Conservation (phyloP, 2,797 vertebrate species). For the Myotis findleyi region DNA sequence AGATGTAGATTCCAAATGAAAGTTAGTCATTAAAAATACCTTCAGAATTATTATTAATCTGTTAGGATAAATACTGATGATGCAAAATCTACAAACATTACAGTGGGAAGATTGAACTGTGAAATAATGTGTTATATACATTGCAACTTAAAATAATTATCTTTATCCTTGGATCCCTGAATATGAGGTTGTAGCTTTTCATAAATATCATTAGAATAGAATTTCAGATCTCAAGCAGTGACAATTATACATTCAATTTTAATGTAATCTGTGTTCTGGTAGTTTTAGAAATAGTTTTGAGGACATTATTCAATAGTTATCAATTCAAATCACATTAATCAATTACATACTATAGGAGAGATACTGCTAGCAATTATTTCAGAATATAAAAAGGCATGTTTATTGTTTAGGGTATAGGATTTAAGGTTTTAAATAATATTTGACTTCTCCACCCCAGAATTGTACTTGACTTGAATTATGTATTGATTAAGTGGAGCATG, state of each 20-base stretch:
- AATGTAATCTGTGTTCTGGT: slow-evolving; percentile 9
- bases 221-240: slow-evolving; percentile 39
- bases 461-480: background rate
- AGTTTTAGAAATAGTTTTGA: slow-evolving; percentile 54
- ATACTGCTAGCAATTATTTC: background rate
- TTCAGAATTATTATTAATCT: background rate
- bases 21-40: slow-evolving; percentile 19
- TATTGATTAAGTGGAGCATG: background rate
- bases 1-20: slow-evolving; percentile 9
- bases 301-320: background rate
- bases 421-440: background rate
- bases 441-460: background rate
- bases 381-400: background rate
- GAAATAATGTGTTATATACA: slow-evolving; percentile 15
- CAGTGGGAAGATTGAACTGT: background rate
- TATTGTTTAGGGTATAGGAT: background rate
- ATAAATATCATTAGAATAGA: slow-evolving; percentile 46
- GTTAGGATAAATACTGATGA: background rate
- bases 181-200: background rate
- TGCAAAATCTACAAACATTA: background rate
- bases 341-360: background rate
- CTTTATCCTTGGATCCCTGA: background rate
- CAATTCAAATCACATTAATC: slow-evolving; percentile 31
- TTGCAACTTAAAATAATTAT: slow-evolving; percentile 9
- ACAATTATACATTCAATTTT: background rate